Base-by-base conservation (phyloP, 2,113 vertebrate species). In the Melanostigma gelatinosum region DNA sequence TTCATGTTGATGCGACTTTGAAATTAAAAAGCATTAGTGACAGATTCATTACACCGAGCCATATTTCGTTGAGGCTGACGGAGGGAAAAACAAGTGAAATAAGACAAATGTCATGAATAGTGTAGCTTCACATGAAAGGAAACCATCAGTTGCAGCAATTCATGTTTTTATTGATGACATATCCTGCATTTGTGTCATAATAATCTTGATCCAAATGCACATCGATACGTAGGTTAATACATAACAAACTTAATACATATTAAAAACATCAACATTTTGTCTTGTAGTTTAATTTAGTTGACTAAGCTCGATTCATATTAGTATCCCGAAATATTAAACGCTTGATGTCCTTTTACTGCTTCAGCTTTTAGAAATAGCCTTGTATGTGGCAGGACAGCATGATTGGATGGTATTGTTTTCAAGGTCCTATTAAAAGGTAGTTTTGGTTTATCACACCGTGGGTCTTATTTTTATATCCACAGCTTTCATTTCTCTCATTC, bases 41-140 rank as follows among this genome's bases (percentile, higher is more conserved):
- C 58, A 72, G 68, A 86, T 82, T 50, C 48, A 76, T 79, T 69
- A 74, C 6, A n/a, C 34, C 42, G 36, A 69, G 64, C 20, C 66
- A 55, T 79, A 64, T 83, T 82, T 69, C 52, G 46, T 40, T 20
- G 34, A 76, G 24, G 48, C 29, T 50, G 48, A 75, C n/a, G 22
- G 18, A 77, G 65, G 10, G 24, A 36, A 66, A 34, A 71, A 74
- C 66, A 60, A 18, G 52, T 67, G 61, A 84, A 76, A 79, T 16
- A 7, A 42, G 46, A 58, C 65, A 66, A 50, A 67, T 38, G 20
- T 72, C 60, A 61, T 20, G 22, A 27, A 22, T 36, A 16, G 24
- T 18, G 20, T 20, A 24, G 34, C 27, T 64, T 85, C 48, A 54
- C n/a, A 22, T 80, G 58, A 84, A 44, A 61, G 4, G 7, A 77